phyloP scores from a whole-genome alignment of 2,888 invertebrate genomes.

The Cephus sareptanus region DNA sequence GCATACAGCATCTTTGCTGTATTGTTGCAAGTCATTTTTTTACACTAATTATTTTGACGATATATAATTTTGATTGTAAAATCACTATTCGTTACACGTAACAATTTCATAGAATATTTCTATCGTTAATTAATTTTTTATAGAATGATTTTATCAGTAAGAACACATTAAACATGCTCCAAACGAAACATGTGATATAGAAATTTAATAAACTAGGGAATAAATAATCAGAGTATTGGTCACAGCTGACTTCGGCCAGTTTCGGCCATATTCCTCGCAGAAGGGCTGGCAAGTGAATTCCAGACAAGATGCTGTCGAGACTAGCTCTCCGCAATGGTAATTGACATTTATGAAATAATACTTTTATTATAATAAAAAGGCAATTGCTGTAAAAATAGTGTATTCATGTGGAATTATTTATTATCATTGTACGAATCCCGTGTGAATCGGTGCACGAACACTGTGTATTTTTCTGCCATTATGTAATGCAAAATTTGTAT shows the following conservation, averaged over 20 bases:
- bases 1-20: neutral
- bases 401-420: constrained; percentile 4
- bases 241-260: neutral
- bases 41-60: neutral
- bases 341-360: constrained; percentile 21
- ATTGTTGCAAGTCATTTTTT: neutral
- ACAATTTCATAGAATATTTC: neutral
- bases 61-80: neutral
- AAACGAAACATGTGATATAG: neutral
- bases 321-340: constrained; percentile 55
- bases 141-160: neutral
- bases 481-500: constrained; percentile 40
- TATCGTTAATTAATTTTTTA: neutral
- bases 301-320: constrained; percentile 55
- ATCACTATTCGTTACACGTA: neutral
- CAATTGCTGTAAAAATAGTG: neutral
- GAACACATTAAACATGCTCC: neutral
- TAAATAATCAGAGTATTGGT: neutral
- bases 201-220: neutral
- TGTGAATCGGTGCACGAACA: neutral
- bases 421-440: neutral
- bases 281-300: constrained; percentile 17
- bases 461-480: constrained; percentile 29
- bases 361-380: constrained; percentile 13
- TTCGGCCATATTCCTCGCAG: neutral